Percentiles rank a stretch among this genome's conserved stretches.
Conservation (phyloP, 2,113 vertebrate species). For the Mastomys coucha region DNA sequence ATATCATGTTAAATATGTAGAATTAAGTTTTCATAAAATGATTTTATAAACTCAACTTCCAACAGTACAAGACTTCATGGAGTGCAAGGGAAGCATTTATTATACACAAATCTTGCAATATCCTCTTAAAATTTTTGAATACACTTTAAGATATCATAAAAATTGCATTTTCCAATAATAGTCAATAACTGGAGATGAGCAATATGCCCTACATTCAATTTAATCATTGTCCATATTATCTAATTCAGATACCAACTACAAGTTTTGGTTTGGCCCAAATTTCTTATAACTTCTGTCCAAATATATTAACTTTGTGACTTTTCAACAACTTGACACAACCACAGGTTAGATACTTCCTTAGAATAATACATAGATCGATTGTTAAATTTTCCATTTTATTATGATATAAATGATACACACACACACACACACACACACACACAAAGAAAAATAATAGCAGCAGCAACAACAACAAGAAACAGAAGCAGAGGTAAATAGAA, state of each 20-base stretch:
- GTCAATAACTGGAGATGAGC: not conserved
- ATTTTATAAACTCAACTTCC: not conserved
- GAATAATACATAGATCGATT: not conserved
- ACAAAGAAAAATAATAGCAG: not conserved
- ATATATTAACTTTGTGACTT: not conserved
- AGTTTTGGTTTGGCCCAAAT: not conserved
- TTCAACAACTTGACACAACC: not conserved
- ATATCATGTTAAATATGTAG: not conserved
- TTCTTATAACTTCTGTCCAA: not conserved
- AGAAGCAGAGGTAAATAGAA: not conserved
- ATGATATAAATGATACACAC: not conserved
- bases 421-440: too few species aligned
- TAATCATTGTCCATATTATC: not conserved
- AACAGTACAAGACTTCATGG: not conserved
- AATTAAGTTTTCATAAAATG: not conserved
- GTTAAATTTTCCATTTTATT: not conserved
- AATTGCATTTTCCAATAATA: not conserved
- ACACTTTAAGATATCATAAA: not conserved
- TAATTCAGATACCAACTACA: not conserved
- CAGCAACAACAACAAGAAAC: not conserved
- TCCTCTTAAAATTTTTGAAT: not conserved
- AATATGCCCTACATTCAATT: not conserved
- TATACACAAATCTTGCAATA: slow-evolving; percentile 1
- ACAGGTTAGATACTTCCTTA: not conserved
- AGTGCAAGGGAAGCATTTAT: not conserved